Percentiles rank a stretch among this genome's conserved stretches.
Conservation (phyloP, 2,113 vertebrate species). For the Istiophorus platypterus region DNA sequence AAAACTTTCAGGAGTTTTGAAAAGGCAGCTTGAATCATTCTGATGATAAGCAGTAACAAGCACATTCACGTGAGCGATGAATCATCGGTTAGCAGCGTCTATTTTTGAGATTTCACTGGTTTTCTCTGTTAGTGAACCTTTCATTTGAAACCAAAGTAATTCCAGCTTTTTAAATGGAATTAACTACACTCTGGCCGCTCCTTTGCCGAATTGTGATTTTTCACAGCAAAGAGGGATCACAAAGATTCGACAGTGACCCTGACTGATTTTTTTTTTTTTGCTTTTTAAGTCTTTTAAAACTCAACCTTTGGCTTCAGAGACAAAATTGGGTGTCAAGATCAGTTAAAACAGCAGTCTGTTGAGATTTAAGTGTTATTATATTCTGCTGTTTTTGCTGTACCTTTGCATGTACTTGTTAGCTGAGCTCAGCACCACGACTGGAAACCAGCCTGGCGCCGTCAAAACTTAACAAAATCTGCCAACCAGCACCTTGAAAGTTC, state of each 20-base stretch:
- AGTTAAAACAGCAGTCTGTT: background rate
- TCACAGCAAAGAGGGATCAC: background rate
- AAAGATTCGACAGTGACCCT: background rate
- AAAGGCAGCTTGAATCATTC: background rate
- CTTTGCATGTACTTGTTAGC: background rate
- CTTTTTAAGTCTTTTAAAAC: background rate
- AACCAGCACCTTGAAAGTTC: background rate
- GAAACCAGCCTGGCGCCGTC: background rate
- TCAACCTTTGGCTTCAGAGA: background rate
- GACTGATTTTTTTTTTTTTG: background rate
- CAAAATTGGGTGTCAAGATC: background rate
- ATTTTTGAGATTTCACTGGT: background rate
- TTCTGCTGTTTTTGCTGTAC: background rate
- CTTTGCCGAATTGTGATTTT: background rate
- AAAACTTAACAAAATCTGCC: background rate
- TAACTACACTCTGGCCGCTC: background rate
- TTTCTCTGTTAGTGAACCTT: background rate
- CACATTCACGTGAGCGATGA: background rate
- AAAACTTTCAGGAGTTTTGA: background rate
- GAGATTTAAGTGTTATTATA: background rate
- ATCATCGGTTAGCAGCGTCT: background rate
- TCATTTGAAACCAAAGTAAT: background rate
- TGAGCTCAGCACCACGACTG: conserved; percentile 9
- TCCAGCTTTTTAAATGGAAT: background rate
- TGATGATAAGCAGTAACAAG: background rate